Evolutionary conservation across 2,888 invertebrate genomes (phyloP).

Genomic region (Tetragonisca angustula): DNA sequence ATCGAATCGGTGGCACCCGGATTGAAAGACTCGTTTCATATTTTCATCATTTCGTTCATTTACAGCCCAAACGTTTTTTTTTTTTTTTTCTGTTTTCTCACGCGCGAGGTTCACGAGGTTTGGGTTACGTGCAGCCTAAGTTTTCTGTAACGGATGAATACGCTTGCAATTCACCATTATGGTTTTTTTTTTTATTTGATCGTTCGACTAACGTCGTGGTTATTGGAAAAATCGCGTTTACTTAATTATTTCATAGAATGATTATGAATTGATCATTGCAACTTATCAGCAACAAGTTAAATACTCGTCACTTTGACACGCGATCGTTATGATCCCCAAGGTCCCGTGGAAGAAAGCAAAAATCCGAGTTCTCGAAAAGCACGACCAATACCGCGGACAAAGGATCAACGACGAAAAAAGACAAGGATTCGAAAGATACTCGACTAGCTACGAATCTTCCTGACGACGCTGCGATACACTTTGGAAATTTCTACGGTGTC

Average conservation of each 20-base stretch:
- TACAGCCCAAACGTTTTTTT: no score
- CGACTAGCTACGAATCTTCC: constrained; percentile 53
- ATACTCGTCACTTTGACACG: constrained; percentile 4
- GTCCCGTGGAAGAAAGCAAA: constrained; percentile 12
- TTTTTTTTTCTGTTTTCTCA: not conserved
- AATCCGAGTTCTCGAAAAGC: constrained; percentile 25
- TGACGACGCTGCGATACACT: constrained; percentile 72
- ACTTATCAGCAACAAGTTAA: not conserved
- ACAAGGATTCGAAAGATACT: not conserved
- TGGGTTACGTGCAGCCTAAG: no score
- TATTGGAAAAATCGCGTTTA: no score
- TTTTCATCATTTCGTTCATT: not conserved
- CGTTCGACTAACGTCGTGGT: no score
- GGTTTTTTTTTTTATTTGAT: no score
- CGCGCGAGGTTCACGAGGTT: not conserved
- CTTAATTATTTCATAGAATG: no score
- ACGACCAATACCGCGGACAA: not conserved
- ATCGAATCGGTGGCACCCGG: constrained; percentile 11
- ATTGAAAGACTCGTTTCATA: not conserved
- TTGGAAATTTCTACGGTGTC: constrained; percentile 71
- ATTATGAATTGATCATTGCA: no score
- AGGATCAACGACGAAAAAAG: not conserved
- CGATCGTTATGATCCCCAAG: constrained; percentile 30
- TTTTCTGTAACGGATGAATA: no score
- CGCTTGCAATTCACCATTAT: no score